A percentile compares a stretch with the other conserved stretches of the same genome.
Conservation (phyloP, 2,888 invertebrate genomes). For the Amblyjoppa fuscipennis region DNA sequence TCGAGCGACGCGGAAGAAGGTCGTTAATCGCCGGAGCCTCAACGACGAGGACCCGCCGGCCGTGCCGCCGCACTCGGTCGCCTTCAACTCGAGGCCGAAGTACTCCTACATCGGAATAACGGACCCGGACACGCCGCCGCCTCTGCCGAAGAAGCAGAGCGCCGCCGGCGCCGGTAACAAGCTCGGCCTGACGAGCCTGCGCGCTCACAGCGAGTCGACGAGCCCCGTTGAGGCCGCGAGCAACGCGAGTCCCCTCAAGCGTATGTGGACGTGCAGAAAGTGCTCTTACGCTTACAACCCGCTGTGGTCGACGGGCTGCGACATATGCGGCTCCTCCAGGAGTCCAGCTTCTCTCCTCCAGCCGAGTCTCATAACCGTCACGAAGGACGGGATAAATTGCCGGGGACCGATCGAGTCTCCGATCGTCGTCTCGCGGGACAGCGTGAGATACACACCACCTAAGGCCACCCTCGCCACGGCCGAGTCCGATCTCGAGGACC, state of each 20-base stretch:
- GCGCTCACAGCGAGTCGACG: constrained; percentile 80
- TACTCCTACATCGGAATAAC: constrained; percentile 82
- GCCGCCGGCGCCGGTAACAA: constrained; percentile 69
- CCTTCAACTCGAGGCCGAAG: constrained; percentile 82
- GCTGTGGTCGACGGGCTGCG: constrained; percentile 92
- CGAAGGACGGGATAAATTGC: constrained; percentile 85
- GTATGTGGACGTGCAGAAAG: constrained; percentile 95
- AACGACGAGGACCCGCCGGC: constrained; percentile 88
- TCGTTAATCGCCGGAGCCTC: constrained; percentile 84
- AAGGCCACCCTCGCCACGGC: constrained; percentile 83
- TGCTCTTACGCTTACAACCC: constrained; percentile 96
- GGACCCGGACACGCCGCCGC: constrained; percentile 83
- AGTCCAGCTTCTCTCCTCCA: constrained; percentile 88
- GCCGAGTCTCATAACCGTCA: constrained; percentile 90
- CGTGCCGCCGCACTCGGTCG: constrained; percentile 84
- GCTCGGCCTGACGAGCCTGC: constrained; percentile 73
- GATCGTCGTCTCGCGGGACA: constrained; percentile 83
- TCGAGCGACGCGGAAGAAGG: constrained; percentile 85
- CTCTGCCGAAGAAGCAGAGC: constrained; percentile 83
- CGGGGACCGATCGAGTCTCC: constrained; percentile 81
- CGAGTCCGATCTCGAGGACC: constrained; percentile 88
- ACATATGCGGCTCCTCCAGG: constrained; percentile 91
- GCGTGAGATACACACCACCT: constrained; percentile 84
- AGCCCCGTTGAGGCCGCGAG: constrained; percentile 76
- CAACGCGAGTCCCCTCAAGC: constrained; percentile 79